Evolutionary conservation across 64 coral and sea anemone species (phyloP), one percentile per base, ranked within the genome.

Genomic region (Stichodactyla helianthus): DNA sequence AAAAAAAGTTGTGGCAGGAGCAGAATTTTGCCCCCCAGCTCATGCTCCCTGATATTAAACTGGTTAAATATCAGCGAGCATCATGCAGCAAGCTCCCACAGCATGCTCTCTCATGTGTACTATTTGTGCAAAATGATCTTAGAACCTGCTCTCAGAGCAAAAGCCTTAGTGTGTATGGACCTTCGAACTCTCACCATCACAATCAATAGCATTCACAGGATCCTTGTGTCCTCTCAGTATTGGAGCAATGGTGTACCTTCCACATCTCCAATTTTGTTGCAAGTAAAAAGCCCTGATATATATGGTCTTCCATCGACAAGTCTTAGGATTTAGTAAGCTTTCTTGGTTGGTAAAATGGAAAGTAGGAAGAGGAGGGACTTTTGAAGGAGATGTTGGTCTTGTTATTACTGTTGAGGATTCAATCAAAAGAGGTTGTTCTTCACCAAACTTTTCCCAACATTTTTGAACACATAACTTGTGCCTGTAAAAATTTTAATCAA

Each of bases 181-280:
- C 35, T 44, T 44, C 35, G 2, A 44, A 10, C 6, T 74, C 67
- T 92, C 59, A 92, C 90, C 90, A 87, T 87, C 79, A 51, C 85
- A 87, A 82, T 65, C 77, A 52, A 92, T 92, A 44, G 71, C 85
- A 53, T 78, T 92, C 52, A 92, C 77, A 50, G 90, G 90, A 12
- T 92, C 90, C 51, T 80, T 92, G 85, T 92, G 90, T 56, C 90
- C 90, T 79, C 51, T 92, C 22, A 92, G 61, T 67, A 92, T 85
- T 58, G 90, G 90, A 51, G 90, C 90, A 8, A 92, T 67, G 59
- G 90, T 82, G 57, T 87, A 92, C 50, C 61, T 82, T 50, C 90
- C 90, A 51, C 54, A 27, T 31, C 52, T 83, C 90, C 90, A 92
- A 18, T 92, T 92, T 64, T 86, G 71, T 16, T 92, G 76, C 7